phyloP scores from a whole-genome alignment of 2,113 vertebrate genomes.

The Ondatra zibethicus region DNA sequence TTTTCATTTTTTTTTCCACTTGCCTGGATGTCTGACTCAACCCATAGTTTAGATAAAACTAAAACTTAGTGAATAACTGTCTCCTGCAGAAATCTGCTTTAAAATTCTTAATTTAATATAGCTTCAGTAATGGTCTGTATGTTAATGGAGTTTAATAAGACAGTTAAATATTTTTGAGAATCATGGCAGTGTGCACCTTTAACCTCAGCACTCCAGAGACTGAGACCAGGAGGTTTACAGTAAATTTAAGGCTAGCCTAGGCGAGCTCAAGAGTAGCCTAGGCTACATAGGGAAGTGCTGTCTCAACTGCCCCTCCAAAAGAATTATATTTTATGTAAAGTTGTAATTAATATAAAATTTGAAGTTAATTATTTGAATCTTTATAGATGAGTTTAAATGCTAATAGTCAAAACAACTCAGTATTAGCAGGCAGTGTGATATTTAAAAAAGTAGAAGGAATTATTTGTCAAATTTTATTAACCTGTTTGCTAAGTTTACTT shows the following conservation, averaged over 20 bases:
- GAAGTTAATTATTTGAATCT: slow-evolving; percentile 25
- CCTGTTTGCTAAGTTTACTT: slow-evolving; percentile 7
- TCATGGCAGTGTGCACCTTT: neutral
- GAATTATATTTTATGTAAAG: neutral
- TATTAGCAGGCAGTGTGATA: neutral
- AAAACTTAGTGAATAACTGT: slow-evolving; percentile 24
- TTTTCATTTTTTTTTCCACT: slow-evolving; percentile 61
- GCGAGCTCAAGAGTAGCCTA: neutral
- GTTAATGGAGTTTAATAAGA: slow-evolving; percentile 17
- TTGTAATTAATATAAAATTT: slow-evolving; percentile 28
- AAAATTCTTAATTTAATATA: slow-evolving; percentile 46
- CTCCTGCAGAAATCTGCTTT: slow-evolving; percentile 36
- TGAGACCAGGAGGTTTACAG: neutral
- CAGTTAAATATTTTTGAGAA: neutral
- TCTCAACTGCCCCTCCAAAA: neutral
- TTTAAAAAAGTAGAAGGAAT: neutral
- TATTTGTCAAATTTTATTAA: slow-evolving; percentile 53
- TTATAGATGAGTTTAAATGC: slow-evolving; percentile 35
- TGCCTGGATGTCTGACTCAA: slow-evolving; percentile 32
- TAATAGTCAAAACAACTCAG: slow-evolving; percentile 29
- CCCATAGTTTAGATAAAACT: slow-evolving; percentile 20
- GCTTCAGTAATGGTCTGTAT: neutral
- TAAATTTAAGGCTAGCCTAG: neutral
- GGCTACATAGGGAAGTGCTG: neutral
- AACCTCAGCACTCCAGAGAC: neutral